Conservation (phyloP, 2,797 vertebrate species). For the Hoplostethus atlanticus region DNA sequence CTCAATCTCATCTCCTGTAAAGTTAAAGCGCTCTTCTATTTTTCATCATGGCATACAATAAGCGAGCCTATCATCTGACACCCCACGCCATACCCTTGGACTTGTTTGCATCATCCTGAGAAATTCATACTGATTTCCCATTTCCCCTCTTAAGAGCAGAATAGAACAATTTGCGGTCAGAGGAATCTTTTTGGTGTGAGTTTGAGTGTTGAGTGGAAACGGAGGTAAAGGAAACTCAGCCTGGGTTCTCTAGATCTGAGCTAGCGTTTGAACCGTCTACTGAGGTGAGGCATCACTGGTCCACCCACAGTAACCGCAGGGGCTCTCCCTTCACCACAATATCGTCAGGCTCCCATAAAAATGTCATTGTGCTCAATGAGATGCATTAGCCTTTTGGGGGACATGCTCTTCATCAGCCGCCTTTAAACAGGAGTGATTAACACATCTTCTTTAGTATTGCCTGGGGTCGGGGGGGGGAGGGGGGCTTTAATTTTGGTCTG, state of each 20-base stretch:
- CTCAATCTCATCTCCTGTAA: conserved; percentile 30
- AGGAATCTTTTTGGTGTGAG: background rate
- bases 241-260: background rate
- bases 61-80: background rate
- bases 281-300: conserved; percentile 9
- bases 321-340: conserved; percentile 38
- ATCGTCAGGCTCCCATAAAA: conserved; percentile 63
- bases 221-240: background rate
- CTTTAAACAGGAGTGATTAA: conserved; percentile 62
- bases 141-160: background rate
- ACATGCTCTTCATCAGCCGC: conserved; percentile 51
- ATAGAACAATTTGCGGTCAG: background rate
- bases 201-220: background rate
- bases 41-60: conserved; percentile 20
- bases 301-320: conserved; percentile 22
- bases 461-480: conserved; percentile 20
- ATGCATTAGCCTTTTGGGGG: conserved; percentile 61
- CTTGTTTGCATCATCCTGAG: conserved; percentile 13
- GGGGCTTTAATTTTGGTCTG: conserved; percentile 49
- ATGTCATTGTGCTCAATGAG: conserved; percentile 64
- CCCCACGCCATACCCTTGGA: background rate
- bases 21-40: conserved; percentile 32
- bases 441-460: conserved; percentile 45
- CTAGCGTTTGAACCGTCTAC: conserved; percentile 23
- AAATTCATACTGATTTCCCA: conserved; percentile 11